Evolutionary conservation across 2,113 vertebrate genomes (phyloP).

Genomic region (Blennius ocellaris): DNA sequence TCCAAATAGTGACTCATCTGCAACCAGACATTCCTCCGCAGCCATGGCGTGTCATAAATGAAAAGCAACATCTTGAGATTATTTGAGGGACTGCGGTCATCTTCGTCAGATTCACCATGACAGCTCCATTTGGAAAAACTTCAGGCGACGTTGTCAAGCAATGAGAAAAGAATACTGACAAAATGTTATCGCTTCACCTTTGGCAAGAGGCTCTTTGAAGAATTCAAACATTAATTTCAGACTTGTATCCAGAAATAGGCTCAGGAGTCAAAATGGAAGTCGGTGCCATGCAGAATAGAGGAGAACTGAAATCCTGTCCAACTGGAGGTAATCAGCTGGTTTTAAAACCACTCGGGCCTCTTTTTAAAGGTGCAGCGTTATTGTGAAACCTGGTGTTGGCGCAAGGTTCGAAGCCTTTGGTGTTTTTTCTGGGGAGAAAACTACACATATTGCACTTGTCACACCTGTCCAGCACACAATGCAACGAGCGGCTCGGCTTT

Average conservation of each 20-base stretch:
- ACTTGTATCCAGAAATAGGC: background rate
- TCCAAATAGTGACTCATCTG: no score
- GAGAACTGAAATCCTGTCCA: background rate
- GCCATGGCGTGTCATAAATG: no score
- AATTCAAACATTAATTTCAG: background rate
- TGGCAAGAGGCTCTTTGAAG: background rate
- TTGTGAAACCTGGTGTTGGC: constrained; percentile 34
- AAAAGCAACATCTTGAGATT: no score
- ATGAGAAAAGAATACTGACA: background rate
- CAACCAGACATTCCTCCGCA: no score
- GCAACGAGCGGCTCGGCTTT: constrained; percentile 57
- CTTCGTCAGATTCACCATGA: background rate
- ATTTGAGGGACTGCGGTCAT: no score
- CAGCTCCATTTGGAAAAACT: background rate
- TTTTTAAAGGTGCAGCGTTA: constrained; percentile 33
- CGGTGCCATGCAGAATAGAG: background rate
- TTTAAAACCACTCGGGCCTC: background rate
- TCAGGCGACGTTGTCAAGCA: background rate
- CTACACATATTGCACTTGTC: constrained; percentile 67
- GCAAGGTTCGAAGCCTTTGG: constrained; percentile 13
- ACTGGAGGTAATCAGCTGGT: background rate
- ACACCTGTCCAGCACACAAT: constrained; percentile 69
- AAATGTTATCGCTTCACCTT: background rate
- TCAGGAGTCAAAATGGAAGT: no score
- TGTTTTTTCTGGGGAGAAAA: constrained; percentile 33